A percentile compares a stretch with the other conserved stretches of the same genome.
Evolutionary conservation across 2,888 invertebrate genomes (phyloP).

Genomic region (Drosophila vallismaia): DNA sequence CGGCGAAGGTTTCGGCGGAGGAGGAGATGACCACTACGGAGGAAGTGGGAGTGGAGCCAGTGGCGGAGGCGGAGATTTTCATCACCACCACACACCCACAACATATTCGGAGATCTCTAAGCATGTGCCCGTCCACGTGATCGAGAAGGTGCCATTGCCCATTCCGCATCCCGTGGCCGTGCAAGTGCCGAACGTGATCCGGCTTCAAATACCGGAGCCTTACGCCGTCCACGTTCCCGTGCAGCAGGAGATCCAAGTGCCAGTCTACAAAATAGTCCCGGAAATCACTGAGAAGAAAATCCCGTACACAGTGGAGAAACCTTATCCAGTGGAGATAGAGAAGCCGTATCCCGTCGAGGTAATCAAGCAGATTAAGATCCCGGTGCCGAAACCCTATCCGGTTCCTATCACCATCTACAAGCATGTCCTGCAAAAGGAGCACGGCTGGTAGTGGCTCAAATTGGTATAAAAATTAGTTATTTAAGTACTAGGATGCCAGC

Average conservation of each 20-base stretch:
- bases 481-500: constrained; percentile 13
- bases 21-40: constrained; percentile 34
- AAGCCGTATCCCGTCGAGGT: constrained; percentile 91
- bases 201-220: constrained; percentile 90
- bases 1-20: constrained; percentile 45
- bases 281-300: constrained; percentile 90
- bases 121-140: constrained; percentile 88
- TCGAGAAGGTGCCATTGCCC: constrained; percentile 90
- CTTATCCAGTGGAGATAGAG: constrained; percentile 87
- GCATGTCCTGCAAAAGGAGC: constrained; percentile 87
- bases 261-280: constrained; percentile 89
- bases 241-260: constrained; percentile 89
- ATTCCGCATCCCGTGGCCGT: constrained; percentile 90
- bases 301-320: constrained; percentile 90
- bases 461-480: not conserved
- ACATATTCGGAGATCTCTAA: constrained; percentile 89
- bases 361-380: constrained; percentile 89
- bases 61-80: constrained; percentile 33
- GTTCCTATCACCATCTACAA: constrained; percentile 90
- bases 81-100: constrained; percentile 67
- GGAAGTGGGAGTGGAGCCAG: constrained; percentile 32
- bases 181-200: constrained; percentile 87
- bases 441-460: constrained; percentile 73
- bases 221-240: constrained; percentile 89
- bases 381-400: constrained; percentile 89